Evolutionary conservation across 2,888 invertebrate genomes (phyloP).

Genomic region (Philereme vetulata): DNA sequence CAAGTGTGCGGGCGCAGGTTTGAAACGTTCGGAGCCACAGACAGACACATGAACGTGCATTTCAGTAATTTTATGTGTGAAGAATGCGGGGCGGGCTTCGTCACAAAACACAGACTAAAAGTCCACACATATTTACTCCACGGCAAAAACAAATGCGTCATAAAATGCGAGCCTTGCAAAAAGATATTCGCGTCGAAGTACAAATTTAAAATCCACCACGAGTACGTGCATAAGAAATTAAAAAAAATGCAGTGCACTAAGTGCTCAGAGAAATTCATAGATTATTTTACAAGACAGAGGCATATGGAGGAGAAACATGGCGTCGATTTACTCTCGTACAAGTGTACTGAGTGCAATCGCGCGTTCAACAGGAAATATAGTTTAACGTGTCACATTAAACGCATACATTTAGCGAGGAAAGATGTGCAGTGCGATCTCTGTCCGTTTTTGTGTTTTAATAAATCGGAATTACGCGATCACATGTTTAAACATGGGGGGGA

Average conservation of each 20-base stretch:
- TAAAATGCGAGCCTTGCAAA: conserved; percentile 49
- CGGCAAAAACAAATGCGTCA: conserved; percentile 4
- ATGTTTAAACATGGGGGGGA: conserved; percentile 49
- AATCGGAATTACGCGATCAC: conserved; percentile 42
- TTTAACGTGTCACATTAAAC: conserved; percentile 36
- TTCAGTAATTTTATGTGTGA: conserved; percentile 70
- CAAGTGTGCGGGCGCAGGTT: conserved; percentile 62
- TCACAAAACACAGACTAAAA: conserved; percentile 58
- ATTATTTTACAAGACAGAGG: conserved; percentile 51
- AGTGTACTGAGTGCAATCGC: conserved; percentile 39
- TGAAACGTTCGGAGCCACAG: conserved; percentile 72
- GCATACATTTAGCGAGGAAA: conserved; percentile 38
- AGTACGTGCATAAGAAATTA: conserved; percentile 47
- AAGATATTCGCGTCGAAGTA: conserved; percentile 48
- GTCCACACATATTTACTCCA: conserved; percentile 49
- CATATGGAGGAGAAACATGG: conserved; percentile 51
- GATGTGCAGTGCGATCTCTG: conserved; percentile 48
- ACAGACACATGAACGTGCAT: conserved; percentile 73
- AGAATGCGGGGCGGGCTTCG: conserved; percentile 64
- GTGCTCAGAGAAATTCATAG: conserved; percentile 50
- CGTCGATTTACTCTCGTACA: conserved; percentile 33
- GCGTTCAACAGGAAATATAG: conserved; percentile 36
- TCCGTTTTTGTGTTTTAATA: conserved; percentile 54
- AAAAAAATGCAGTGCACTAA: conserved; percentile 51
- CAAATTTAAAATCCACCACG: conserved; percentile 44